phyloP scores from a whole-genome alignment of 2,888 invertebrate genomes.

The Frankliniella fusca region DNA sequence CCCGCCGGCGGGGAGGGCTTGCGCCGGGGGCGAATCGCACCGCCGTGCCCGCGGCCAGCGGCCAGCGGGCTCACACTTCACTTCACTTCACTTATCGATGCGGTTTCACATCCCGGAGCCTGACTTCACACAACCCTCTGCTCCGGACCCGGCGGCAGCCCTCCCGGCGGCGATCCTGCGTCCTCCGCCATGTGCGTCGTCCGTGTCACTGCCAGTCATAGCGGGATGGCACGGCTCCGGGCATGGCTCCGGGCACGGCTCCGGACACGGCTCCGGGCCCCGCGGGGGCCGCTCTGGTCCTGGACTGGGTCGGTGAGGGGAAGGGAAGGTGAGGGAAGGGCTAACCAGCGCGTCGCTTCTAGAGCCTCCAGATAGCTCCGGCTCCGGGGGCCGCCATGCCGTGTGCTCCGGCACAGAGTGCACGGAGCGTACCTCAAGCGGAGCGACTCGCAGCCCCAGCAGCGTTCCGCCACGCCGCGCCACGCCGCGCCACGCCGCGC shows the following conservation, averaged over 20 bases:
- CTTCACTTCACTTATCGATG: no score
- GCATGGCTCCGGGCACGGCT: not conserved
- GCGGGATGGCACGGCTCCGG: not conserved
- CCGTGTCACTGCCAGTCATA: conserved; percentile 10
- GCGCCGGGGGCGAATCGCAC: no score
- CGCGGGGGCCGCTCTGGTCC: no score
- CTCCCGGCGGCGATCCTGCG: not conserved
- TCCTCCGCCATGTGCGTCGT: conserved; percentile 6
- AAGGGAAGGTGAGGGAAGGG: no score
- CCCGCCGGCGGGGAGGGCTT: not conserved
- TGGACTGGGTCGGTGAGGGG: no score
- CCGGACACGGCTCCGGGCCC: not conserved
- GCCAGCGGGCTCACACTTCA: no score
- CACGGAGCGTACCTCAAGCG: not conserved
- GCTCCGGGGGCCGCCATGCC: no score
- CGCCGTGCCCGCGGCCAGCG: no score
- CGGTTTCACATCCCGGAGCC: no score
- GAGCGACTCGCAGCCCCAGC: not conserved
- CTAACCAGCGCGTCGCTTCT: not conserved
- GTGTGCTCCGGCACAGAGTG: not conserved
- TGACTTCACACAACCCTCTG: no score
- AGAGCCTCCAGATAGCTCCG: not conserved
- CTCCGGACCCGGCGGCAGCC: not conserved
- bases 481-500: not conserved
- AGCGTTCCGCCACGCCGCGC: not conserved